Evolutionary conservation across 1,140 invertebrate species (phyloP).

Genomic region (Ips nitidus): DNA sequence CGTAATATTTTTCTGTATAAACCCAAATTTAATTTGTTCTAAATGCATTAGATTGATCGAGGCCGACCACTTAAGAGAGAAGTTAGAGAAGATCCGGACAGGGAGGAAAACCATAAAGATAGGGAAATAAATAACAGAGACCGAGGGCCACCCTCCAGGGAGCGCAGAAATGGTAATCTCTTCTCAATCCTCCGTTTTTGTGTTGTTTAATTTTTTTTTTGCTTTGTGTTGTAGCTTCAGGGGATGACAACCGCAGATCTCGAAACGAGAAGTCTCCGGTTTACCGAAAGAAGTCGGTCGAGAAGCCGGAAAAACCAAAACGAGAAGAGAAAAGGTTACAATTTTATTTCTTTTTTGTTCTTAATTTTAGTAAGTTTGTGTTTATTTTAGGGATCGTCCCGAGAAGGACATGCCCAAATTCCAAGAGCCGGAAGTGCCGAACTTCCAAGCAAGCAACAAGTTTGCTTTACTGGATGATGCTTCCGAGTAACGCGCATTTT

Average conservation of each 20-base stretch:
- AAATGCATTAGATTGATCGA: slow-evolving; percentile 14
- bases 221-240: slow-evolving; percentile 11
- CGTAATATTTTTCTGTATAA: background rate
- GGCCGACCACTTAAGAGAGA: slow-evolving; percentile 6
- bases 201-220: background rate
- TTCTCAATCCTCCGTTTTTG: background rate
- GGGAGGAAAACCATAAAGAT: background rate
- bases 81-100: slow-evolving; percentile 11
- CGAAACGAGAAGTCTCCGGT: too few relatives aligned
- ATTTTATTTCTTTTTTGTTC: too few relatives aligned
- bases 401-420: slow-evolving; percentile 50
- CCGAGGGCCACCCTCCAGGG: slow-evolving; percentile 13
- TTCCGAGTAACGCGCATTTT: slow-evolving; percentile 35
- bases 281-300: slow-evolving; percentile 23
- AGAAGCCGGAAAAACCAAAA: slow-evolving; percentile 33
- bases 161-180: slow-evolving; percentile 14
- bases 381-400: slow-evolving; percentile 36
- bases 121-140: slow-evolving; percentile 13
- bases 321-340: slow-evolving; percentile 41
- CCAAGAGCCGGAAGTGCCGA: slow-evolving; percentile 47
- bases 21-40: background rate
- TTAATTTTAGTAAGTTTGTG: too few relatives aligned
- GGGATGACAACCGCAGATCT: slow-evolving; percentile 27
- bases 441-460: slow-evolving; percentile 48
- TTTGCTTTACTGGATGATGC: slow-evolving; percentile 52